Conservation (phyloP, 2,113 vertebrate genomes). For the Pagrus major region DNA sequence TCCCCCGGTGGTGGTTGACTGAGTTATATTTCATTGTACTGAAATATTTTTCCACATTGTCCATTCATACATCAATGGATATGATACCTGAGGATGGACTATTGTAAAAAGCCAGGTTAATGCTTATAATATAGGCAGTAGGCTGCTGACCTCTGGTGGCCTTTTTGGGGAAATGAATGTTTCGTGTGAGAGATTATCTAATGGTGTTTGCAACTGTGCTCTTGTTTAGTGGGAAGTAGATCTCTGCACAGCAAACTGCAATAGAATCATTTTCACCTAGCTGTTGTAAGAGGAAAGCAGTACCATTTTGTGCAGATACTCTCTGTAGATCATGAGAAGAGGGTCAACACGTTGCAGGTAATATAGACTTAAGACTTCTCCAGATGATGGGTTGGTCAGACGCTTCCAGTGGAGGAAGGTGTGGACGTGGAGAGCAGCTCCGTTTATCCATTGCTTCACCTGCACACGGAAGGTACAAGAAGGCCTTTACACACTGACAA, state of each 20-base stretch:
- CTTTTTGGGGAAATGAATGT: too few species aligned
- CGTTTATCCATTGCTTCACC: conserved; percentile 39
- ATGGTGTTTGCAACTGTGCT: too few species aligned
- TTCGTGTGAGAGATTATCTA: background rate
- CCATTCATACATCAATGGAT: background rate
- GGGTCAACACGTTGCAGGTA: conserved; percentile 7
- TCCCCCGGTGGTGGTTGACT: too few species aligned
- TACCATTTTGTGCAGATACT: conserved; percentile 17
- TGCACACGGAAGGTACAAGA: background rate
- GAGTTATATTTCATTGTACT: background rate
- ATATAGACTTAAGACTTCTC: conserved; percentile 5
- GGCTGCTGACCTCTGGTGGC: background rate
- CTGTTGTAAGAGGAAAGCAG: background rate
- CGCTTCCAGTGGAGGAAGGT: conserved; percentile 32
- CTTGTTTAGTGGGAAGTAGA: background rate
- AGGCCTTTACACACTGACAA: background rate
- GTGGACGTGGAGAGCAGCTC: conserved; percentile 34
- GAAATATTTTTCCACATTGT: background rate
- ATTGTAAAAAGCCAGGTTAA: too few species aligned
- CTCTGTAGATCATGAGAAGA: conserved; percentile 16
- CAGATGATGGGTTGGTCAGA: conserved; percentile 1
- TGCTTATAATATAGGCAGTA: too few species aligned
- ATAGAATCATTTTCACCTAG: background rate
- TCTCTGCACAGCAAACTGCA: background rate
- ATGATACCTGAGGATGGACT: too few species aligned